Evolutionary conservation across 2,113 vertebrate genomes (phyloP).

Genomic region (Dicaeum eximium): DNA sequence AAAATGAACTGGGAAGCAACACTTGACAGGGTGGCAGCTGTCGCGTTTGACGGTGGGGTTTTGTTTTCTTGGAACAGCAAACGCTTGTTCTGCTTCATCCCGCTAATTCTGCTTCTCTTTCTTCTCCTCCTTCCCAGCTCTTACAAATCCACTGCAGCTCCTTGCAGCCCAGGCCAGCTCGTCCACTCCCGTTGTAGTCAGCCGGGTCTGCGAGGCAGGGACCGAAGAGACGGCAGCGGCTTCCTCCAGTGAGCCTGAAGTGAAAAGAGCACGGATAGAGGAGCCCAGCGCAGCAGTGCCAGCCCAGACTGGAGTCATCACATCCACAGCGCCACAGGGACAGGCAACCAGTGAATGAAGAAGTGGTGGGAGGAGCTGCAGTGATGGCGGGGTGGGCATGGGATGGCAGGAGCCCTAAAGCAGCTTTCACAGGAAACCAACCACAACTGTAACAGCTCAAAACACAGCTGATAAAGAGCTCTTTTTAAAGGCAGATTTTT

Average conservation of each 20-base stretch:
- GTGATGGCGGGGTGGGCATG: slow-evolving; percentile 26
- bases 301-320: slow-evolving; percentile 81
- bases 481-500: slow-evolving; percentile 22
- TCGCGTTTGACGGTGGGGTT: neutral
- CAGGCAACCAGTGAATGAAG: slow-evolving; percentile 77
- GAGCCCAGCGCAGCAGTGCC: slow-evolving; percentile 68
- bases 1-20: neutral
- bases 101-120: neutral
- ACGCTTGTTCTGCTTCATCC: neutral
- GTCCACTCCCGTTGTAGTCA: slow-evolving; percentile 87
- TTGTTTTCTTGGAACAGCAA: neutral
- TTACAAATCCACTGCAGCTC: slow-evolving; percentile 92
- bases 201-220: slow-evolving; percentile 73
- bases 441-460: slow-evolving; percentile 14
- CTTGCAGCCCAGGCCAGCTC: slow-evolving; percentile 94
- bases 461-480: neutral
- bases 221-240: slow-evolving; percentile 62
- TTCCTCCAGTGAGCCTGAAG: slow-evolving; percentile 78
- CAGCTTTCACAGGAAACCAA: slow-evolving; percentile 18
- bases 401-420: slow-evolving; percentile 19
- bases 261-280: slow-evolving; percentile 85
- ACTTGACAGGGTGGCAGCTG: neutral
- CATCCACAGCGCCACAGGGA: slow-evolving; percentile 75
- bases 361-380: slow-evolving; percentile 18
- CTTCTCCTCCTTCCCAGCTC: slow-evolving; percentile 66